A percentile compares a stretch with the other conserved stretches of the same genome.
These are phyloP conservation scores for Lepus oiostolus DNA, from an alignment of 2,797 vertebrate species.

Conservation along the genomic window DNA sequence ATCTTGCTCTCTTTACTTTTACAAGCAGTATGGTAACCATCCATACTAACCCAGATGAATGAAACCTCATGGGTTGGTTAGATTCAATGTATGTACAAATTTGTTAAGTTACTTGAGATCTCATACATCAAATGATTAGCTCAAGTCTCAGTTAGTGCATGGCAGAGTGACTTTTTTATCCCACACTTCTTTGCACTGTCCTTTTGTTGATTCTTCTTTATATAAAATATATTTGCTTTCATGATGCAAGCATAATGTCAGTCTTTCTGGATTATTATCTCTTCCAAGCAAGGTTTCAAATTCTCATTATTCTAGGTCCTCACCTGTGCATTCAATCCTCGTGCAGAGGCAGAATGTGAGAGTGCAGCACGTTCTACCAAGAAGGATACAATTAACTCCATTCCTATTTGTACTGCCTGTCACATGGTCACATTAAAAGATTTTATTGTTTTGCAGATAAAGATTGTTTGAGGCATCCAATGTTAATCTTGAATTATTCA, in stretches of 20 bases:
- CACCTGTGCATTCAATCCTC: constrained; percentile 37
- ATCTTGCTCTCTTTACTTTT: background rate
- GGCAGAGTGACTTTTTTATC: background rate
- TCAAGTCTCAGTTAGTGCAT: background rate
- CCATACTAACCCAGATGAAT: background rate
- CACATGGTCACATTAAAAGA: constrained; percentile 68
- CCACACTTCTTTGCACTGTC: background rate
- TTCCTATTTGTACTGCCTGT: constrained; percentile 61
- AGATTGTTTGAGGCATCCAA: constrained; percentile 87
- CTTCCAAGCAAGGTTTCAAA: constrained; percentile 47
- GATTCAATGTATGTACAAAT: background rate
- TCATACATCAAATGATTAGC: background rate
- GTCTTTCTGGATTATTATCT: background rate
- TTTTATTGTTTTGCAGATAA: constrained; percentile 86
- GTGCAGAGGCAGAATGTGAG: constrained; percentile 42
- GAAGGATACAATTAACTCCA: constrained; percentile 66
- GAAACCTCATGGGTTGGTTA: background rate
- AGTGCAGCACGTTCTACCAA: background rate
- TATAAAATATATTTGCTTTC: constrained; percentile 30
- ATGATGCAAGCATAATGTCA: background rate
- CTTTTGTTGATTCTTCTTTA: background rate
- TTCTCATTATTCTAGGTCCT: constrained; percentile 32
- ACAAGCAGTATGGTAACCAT: background rate
- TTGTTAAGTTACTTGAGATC: background rate
- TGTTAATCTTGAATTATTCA: constrained; percentile 88